A percentile compares a stretch with the other conserved stretches of the same genome.
Evolutionary conservation across 2,113 vertebrate genomes (phyloP).

Genomic region (Rousettus leschenaultii): DNA sequence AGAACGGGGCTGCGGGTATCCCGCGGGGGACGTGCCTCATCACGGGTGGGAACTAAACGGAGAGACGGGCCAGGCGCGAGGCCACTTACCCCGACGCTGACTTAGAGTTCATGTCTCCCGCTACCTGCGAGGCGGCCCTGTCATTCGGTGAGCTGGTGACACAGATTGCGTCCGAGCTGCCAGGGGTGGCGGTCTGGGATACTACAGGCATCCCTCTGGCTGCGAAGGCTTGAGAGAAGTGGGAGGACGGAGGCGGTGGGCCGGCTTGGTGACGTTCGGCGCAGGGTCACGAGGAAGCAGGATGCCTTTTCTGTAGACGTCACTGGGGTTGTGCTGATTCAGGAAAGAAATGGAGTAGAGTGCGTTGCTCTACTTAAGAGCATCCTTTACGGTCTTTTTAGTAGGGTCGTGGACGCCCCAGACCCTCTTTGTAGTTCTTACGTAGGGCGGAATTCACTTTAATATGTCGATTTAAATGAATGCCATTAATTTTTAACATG

Average conservation of each 20-base stretch:
- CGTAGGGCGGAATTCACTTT: background rate
- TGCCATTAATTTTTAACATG: background rate
- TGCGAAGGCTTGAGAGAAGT: background rate
- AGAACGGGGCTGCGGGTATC: background rate
- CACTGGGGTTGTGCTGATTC: background rate
- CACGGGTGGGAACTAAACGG: background rate
- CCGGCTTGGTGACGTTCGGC: background rate
- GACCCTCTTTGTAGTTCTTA: background rate
- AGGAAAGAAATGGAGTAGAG: background rate
- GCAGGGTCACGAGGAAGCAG: background rate
- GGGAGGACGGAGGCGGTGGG: too few relatives aligned
- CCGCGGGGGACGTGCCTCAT: background rate
- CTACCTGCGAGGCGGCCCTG: background rate
- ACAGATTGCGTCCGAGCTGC: background rate
- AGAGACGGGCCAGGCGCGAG: too few relatives aligned
- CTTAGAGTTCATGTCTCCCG: background rate
- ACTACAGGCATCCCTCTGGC: background rate
- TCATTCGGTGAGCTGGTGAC: background rate
- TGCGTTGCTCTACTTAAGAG: background rate
- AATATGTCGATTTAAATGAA: background rate
- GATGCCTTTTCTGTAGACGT: background rate
- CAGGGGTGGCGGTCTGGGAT: background rate
- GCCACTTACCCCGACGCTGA: fast-evolving
- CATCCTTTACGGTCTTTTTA: background rate
- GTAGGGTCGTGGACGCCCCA: background rate